Evolutionary conservation across 2,113 vertebrate genomes (phyloP).

Genomic region (Sapajus apella): DNA sequence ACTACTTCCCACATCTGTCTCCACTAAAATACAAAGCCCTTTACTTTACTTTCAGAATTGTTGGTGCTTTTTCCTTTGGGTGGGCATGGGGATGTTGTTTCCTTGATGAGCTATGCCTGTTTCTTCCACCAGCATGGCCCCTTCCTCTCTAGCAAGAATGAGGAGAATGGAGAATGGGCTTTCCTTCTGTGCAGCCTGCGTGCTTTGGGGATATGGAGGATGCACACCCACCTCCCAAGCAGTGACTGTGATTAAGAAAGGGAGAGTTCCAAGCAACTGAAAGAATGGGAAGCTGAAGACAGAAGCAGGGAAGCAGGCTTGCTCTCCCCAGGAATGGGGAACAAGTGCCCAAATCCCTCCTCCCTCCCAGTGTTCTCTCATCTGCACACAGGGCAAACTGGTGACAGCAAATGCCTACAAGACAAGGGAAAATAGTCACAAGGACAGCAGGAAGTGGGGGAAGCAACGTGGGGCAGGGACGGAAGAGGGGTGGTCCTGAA

Average conservation of each 20-base stretch:
- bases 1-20: not conserved
- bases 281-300: not conserved
- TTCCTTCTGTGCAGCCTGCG: not conserved
- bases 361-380: not conserved
- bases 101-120: not conserved
- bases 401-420: not conserved
- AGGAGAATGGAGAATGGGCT: not conserved
- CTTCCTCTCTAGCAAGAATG: not conserved
- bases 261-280: not conserved
- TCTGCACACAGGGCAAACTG: not conserved
- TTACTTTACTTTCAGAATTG: not conserved
- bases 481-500: not conserved
- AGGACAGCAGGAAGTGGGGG: not conserved
- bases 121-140: not conserved
- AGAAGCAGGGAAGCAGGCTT: not conserved
- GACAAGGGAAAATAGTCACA: not conserved
- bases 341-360: not conserved
- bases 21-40: not conserved
- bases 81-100: not conserved
- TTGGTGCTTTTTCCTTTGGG: not conserved
- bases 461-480: rapidly evolving
- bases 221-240: not conserved
- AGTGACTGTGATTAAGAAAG: not conserved
- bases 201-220: not conserved
- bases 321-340: not conserved